Evolutionary conservation across 2,888 invertebrate species (phyloP).

Genomic region (Drosophila villosipedis): DNA sequence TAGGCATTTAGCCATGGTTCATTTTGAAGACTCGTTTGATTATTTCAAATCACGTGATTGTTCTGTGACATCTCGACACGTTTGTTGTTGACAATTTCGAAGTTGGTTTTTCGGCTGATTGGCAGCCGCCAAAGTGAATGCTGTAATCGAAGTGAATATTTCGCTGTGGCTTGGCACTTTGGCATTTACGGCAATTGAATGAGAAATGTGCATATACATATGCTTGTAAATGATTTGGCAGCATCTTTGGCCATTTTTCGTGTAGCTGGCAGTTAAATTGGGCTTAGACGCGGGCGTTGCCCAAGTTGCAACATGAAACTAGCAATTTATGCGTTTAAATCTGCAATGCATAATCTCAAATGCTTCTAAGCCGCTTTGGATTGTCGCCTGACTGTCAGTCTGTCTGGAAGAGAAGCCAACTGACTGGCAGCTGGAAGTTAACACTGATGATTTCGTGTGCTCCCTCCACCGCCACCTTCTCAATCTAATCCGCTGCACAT

Average conservation of each 20-base stretch:
- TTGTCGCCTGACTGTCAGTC: constrained; percentile 32
- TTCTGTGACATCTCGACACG: constrained; percentile 16
- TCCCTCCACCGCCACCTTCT: background rate
- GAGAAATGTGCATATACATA: constrained; percentile 43
- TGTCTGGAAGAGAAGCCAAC: constrained; percentile 8
- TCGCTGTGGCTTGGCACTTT: constrained; percentile 56
- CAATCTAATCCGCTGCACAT: constrained; percentile 24
- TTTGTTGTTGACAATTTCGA: constrained; percentile 68
- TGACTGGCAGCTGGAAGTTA: constrained; percentile 36
- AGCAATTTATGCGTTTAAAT: constrained; percentile 42
- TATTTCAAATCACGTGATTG: constrained; percentile 10
- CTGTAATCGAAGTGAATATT: constrained; percentile 43
- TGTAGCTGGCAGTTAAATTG: constrained; percentile 40
- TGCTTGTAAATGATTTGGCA: constrained; percentile 31
- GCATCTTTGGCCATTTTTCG: constrained; percentile 34
- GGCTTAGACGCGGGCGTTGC: constrained; percentile 37
- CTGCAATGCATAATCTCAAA: constrained; percentile 38
- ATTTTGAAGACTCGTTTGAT: background rate
- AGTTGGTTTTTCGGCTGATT: constrained; percentile 53
- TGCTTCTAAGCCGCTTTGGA: constrained; percentile 43
- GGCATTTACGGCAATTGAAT: constrained; percentile 66
- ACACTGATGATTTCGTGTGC: constrained; percentile 19
- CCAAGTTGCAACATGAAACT: constrained; percentile 29
- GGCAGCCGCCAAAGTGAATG: constrained; percentile 68
- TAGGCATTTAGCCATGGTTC: background rate